Percentiles rank a stretch among this genome's conserved stretches.
Evolutionary conservation across 2,888 invertebrate genomes (phyloP).

Genomic region (Athetis lepigone): DNA sequence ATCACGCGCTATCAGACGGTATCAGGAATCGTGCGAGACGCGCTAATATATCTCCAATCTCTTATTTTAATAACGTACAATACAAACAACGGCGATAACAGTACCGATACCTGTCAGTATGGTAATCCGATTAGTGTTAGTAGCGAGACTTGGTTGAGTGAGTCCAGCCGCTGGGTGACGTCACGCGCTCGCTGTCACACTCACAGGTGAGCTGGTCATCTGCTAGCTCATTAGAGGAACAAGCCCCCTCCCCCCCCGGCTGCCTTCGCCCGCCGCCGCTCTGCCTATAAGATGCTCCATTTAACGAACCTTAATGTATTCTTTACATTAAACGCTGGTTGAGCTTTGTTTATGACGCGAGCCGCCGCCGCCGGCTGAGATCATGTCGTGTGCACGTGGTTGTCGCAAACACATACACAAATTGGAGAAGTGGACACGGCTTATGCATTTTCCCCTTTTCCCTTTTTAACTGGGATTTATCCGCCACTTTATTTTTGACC

Average conservation of each 20-base stretch:
- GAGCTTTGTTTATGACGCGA: slow-evolving; percentile 12
- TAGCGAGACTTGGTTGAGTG: not conserved
- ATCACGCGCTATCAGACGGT: not conserved
- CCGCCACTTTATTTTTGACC: too few species aligned
- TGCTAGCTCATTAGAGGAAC: slow-evolving; percentile 20
- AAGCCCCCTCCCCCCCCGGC: not conserved
- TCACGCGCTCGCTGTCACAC: too few species aligned
- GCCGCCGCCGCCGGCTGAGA: not conserved
- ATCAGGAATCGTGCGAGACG: slow-evolving; percentile 1
- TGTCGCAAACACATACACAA: too few species aligned
- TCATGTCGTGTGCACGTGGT: too few species aligned
- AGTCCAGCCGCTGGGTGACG: too few species aligned
- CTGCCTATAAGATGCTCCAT: not conserved
- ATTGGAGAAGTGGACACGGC: not conserved
- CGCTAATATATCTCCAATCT: not conserved
- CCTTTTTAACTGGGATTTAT: too few species aligned
- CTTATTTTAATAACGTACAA: slow-evolving; percentile 16
- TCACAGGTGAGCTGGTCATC: not conserved
- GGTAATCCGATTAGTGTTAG: not conserved
- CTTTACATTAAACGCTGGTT: slow-evolving; percentile 30
- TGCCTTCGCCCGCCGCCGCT: not conserved
- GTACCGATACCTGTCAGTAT: not conserved
- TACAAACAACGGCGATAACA: not conserved
- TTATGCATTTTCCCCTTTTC: too few species aligned
- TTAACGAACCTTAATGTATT: slow-evolving; percentile 46